Percentiles rank a stretch among this genome's conserved stretches.
Conservation (phyloP, 2,113 vertebrate species). For the Rostratula benghalensis region DNA sequence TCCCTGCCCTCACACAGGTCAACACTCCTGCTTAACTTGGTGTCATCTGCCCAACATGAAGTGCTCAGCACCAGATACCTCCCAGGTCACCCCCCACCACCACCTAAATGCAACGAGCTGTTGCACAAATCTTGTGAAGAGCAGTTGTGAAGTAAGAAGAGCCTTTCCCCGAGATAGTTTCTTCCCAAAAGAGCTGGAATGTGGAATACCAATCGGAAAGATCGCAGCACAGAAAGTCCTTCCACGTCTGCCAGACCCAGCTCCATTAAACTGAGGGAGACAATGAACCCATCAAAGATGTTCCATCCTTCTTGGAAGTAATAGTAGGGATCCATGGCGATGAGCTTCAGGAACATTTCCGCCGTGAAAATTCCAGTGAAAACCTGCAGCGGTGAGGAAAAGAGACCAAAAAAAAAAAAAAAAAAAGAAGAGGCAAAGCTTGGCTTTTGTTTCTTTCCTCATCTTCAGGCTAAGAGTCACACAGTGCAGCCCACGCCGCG, state of each 20-base stretch:
- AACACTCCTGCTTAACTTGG: no score
- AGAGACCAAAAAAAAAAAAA: background rate
- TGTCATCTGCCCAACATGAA: no score
- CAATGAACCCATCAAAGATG: slow-evolving; percentile 98
- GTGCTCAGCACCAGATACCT: background rate
- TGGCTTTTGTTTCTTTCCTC: accelerated
- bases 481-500: no score
- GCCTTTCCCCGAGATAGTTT: background rate
- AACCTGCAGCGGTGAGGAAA: slow-evolving; percentile 76
- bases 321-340: slow-evolving; percentile 99
- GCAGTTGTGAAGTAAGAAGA: background rate
- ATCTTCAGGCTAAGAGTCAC: background rate
- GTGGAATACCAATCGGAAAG: slow-evolving; percentile 93
- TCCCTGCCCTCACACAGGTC: no score
- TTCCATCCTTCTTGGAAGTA: slow-evolving; percentile 99
- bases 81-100: background rate
- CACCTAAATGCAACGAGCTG: background rate
- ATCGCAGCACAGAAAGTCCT: slow-evolving; percentile 95
- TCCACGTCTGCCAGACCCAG: slow-evolving; percentile 91
- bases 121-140: background rate
- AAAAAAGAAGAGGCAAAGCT: background rate
- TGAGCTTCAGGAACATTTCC: slow-evolving; percentile 97
- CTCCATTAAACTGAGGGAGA: slow-evolving; percentile 97
- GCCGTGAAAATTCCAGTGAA: slow-evolving; percentile 98
- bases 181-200: slow-evolving; percentile 2